Evolutionary conservation across 2,888 invertebrate species (phyloP).

Genomic region (Parelbella ahira): DNA sequence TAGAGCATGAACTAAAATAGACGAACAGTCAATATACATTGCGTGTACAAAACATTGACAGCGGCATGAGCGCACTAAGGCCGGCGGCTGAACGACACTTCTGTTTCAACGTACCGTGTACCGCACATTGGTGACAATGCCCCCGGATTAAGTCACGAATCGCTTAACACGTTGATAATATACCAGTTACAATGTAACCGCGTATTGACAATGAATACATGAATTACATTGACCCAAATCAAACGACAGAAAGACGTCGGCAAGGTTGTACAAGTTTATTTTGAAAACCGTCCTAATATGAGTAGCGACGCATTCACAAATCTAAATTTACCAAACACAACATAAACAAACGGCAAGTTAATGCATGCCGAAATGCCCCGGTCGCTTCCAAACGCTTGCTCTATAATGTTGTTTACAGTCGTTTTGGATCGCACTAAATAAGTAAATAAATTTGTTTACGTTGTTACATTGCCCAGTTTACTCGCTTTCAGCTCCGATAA

Average conservation of each 20-base stretch:
- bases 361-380: constrained; percentile 48
- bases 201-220: constrained; percentile 63
- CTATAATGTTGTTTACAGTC: constrained; percentile 46
- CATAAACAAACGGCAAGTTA: constrained; percentile 73
- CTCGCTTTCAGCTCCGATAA: constrained; percentile 44
- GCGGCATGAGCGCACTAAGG: constrained; percentile 19
- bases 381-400: constrained; percentile 56
- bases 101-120: constrained; percentile 5
- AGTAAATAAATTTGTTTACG: constrained; percentile 49
- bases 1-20: constrained; percentile 33
- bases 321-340: constrained; percentile 73
- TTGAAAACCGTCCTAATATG: constrained; percentile 75
- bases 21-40: constrained; percentile 31
- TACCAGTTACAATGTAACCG: constrained; percentile 41
- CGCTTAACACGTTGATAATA: constrained; percentile 29
- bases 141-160: constrained; percentile 21
- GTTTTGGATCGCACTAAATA: constrained; percentile 59
- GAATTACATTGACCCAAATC: constrained; percentile 77
- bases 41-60: constrained; percentile 30
- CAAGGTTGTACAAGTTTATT: constrained; percentile 76
- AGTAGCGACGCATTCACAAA: constrained; percentile 63
- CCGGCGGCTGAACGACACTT: constrained; percentile 14
- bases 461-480: constrained; percentile 42
- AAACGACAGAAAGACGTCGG: constrained; percentile 60
- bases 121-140: constrained; percentile 3